Percentiles rank a stretch among this genome's conserved stretches.
Evolutionary conservation across 2,113 vertebrate genomes (phyloP).

Genomic region (Lanius ludovicianus): DNA sequence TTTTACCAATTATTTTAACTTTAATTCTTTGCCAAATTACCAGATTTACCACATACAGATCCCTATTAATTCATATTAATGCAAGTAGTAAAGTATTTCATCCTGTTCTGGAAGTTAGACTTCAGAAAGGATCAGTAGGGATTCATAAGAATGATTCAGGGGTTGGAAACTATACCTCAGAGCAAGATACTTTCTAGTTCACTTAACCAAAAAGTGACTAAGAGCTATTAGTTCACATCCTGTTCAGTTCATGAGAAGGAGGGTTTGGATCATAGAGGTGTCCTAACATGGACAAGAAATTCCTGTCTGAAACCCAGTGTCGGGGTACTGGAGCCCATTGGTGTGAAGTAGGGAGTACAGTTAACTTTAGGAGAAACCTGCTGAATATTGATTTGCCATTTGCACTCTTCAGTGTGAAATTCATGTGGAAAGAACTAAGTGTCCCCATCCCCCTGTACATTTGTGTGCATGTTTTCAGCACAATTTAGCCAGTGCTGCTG

Average conservation of each 20-base stretch:
- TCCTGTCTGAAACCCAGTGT: background rate
- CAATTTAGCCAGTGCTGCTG: background rate
- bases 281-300: background rate
- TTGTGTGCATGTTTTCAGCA: background rate
- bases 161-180: background rate
- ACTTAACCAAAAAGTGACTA: background rate
- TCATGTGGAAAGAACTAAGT: background rate
- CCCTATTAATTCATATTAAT: background rate
- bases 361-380: background rate
- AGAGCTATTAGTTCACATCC: background rate
- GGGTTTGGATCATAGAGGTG: background rate
- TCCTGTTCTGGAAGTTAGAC: background rate
- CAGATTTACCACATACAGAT: background rate
- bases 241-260: background rate
- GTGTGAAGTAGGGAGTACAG: background rate
- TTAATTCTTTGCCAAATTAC: background rate
- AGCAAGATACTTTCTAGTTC: background rate
- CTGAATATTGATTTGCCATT: background rate
- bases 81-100: background rate
- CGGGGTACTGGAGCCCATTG: background rate
- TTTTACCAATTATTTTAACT: constrained; percentile 22
- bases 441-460: background rate
- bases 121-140: background rate
- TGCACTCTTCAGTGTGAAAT: background rate
- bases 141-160: background rate